Percentiles rank a stretch among this genome's conserved stretches.
These are phyloP conservation scores for Limnephilus auricula DNA, from an alignment of 2,888 invertebrate genomes.

Conservation along the genomic window DNA sequence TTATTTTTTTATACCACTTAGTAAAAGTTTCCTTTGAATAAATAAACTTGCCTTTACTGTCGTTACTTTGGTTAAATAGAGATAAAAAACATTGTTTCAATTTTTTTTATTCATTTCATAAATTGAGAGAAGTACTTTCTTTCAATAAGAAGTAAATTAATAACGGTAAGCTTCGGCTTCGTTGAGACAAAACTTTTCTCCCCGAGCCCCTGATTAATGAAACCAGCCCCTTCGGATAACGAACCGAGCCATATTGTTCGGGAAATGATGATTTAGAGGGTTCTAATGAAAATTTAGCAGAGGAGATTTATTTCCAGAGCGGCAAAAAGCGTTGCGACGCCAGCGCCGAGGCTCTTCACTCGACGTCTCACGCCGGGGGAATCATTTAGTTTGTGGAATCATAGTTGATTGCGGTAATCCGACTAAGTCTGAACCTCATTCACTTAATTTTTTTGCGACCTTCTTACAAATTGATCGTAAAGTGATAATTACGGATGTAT, in stretches of 20 bases:
- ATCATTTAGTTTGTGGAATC: neutral
- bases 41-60: too few species aligned
- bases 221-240: neutral
- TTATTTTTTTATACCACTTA: too few species aligned
- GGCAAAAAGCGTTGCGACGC: neutral
- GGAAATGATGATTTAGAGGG: conserved; percentile 1
- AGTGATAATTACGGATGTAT: too few species aligned
- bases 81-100: neutral
- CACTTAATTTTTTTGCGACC: neutral
- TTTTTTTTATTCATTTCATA: neutral
- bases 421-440: neutral
- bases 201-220: neutral
- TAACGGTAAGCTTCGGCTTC: neutral
- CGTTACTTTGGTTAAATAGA: neutral
- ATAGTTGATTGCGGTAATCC: neutral
- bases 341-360: neutral
- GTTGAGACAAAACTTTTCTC: neutral
- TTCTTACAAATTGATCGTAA: neutral
- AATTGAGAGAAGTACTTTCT: neutral
- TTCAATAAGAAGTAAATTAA: neutral
- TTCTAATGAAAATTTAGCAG: conserved; percentile 4
- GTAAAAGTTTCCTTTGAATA: too few species aligned
- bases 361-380: neutral
- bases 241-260: neutral
- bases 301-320: neutral